A percentile compares a stretch with the other conserved stretches of the same genome.
Conservation (phyloP, 2,797 vertebrate species). For the Cephalopachus bancanus region DNA sequence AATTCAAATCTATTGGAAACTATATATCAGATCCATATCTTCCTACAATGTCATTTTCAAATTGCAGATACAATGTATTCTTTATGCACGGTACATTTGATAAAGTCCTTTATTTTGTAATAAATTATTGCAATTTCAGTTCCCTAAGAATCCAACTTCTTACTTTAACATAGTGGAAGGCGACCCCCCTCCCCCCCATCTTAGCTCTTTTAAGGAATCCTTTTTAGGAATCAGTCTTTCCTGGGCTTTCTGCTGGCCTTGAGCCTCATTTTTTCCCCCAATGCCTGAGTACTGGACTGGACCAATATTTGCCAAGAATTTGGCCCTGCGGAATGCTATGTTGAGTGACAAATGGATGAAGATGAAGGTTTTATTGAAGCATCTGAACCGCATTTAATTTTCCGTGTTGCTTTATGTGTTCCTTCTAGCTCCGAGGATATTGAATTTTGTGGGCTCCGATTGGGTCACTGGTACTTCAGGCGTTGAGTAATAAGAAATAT, state of each 20-base stretch:
- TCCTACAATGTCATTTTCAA: slow-evolving; percentile 3
- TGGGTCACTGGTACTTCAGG: slow-evolving; percentile 53
- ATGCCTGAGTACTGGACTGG: background rate
- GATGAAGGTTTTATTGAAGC: slow-evolving; percentile 75
- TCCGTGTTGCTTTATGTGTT: slow-evolving; percentile 74
- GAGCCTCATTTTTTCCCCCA: background rate
- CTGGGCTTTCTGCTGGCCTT: slow-evolving; percentile 41
- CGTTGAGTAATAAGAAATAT: slow-evolving; percentile 63
- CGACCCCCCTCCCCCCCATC: background rate
- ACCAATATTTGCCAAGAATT: slow-evolving; percentile 65
- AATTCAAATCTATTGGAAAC: background rate
- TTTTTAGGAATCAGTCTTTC: slow-evolving; percentile 63
- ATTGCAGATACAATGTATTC: background rate
- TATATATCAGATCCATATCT: background rate
- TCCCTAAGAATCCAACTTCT: slow-evolving; percentile 45
- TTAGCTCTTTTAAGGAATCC: slow-evolving; percentile 66
- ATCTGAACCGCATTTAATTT: slow-evolving; percentile 79
- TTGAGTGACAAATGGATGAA: slow-evolving; percentile 74
- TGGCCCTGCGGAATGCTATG: slow-evolving; percentile 63
- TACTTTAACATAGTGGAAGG: slow-evolving; percentile 35
- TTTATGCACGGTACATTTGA: background rate
- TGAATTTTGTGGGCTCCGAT: slow-evolving; percentile 70
- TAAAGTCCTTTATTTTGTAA: slow-evolving; percentile 22
- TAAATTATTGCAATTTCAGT: background rate
- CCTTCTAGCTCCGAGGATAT: slow-evolving; percentile 50